Evolutionary conservation across 2,113 vertebrate species (phyloP).

Genomic region (Spheniscus mendiculus): DNA sequence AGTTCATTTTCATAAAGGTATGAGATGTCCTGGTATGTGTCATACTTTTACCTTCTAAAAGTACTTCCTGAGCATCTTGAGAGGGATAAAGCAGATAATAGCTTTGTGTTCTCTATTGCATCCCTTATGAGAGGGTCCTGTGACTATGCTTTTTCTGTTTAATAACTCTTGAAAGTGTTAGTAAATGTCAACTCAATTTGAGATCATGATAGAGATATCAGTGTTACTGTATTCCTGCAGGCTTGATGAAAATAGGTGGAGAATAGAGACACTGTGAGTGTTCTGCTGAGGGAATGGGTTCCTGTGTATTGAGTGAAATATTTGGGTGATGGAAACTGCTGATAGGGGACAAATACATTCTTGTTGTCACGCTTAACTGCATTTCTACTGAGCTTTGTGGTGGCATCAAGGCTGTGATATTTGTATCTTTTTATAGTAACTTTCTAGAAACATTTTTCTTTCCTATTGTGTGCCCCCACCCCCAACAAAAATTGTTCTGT

Average conservation of each 20-base stretch:
- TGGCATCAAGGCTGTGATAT: background rate
- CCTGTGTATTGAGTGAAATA: background rate
- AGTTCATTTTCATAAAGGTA: background rate
- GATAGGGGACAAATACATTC: background rate
- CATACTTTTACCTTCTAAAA: background rate
- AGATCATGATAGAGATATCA: background rate
- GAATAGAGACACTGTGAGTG: background rate
- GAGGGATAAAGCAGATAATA: background rate
- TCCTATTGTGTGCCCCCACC: background rate
- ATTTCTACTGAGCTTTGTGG: background rate
- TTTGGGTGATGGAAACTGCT: background rate
- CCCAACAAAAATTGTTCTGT: background rate
- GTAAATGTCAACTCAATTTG: background rate
- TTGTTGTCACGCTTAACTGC: background rate
- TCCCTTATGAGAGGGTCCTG: background rate
- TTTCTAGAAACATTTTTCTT: background rate
- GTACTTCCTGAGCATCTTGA: background rate
- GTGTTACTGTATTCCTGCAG: background rate
- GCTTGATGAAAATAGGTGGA: background rate
- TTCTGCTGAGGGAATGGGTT: background rate
- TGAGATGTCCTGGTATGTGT: background rate
- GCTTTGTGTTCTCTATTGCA: background rate
- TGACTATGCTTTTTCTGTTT: background rate
- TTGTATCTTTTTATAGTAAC: background rate
- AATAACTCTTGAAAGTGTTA: background rate